These are phyloP conservation scores for Craterocephalus amniculus DNA, from an alignment of 2,797 vertebrate species.

Conservation along the genomic window DNA sequence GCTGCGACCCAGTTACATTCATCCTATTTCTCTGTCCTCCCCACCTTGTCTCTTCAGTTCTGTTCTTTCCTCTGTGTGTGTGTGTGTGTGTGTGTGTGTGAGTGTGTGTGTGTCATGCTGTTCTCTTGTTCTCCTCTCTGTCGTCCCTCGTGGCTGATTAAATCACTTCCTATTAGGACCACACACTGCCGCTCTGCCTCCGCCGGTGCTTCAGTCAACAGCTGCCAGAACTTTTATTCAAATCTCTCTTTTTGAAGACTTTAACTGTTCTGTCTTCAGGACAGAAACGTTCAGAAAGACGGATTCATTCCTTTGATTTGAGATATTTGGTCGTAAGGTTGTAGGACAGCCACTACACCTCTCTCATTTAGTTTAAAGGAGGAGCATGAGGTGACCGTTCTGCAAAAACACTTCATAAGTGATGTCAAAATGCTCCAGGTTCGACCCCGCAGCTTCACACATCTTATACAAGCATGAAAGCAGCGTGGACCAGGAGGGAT, in stretches of 20 bases:
- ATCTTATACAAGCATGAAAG: neutral
- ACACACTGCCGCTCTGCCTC: constrained; percentile 11
- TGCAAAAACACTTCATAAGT: no score
- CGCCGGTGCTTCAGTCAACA: neutral
- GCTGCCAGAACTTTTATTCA: neutral
- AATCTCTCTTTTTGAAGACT: neutral
- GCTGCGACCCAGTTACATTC: constrained; percentile 75
- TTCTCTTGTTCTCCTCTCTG: constrained; percentile 48
- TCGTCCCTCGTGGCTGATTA: constrained; percentile 68
- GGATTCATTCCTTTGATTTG: no score
- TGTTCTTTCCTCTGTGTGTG: constrained; percentile 47
- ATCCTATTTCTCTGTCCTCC: constrained; percentile 62
- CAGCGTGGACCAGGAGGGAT: neutral
- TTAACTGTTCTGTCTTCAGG: neutral
- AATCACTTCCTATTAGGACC: constrained; percentile 64
- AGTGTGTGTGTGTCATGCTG: constrained; percentile 54
- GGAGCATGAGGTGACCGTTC: no score
- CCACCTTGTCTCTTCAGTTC: constrained; percentile 71
- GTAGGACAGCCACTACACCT: no score
- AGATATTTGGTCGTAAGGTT: no score
- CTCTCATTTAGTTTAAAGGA: no score
- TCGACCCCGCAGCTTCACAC: neutral
- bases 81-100: neutral
- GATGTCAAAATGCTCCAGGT: no score
- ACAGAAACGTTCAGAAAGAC: no score